phyloP scores from a whole-genome alignment of 2,797 vertebrate species.

The Poliocrania exsul region DNA sequence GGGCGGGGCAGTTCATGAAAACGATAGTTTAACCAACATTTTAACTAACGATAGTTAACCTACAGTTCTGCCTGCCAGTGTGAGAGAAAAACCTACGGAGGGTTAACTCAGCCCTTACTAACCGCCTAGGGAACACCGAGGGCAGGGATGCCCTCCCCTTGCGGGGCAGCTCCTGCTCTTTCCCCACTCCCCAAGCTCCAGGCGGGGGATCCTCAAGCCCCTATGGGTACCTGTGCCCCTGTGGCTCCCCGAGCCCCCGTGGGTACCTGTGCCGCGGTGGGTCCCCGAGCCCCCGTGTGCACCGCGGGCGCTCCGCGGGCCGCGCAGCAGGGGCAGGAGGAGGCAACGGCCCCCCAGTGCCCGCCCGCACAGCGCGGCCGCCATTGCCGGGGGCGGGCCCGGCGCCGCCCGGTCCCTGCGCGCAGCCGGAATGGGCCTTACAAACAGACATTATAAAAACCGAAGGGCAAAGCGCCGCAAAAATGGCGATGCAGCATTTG shows the following conservation, averaged over 20 bases:
- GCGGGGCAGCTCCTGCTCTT: background rate
- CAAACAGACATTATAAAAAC: background rate
- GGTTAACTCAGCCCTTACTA: accelerated
- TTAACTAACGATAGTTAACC: background rate
- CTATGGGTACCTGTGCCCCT: background rate
- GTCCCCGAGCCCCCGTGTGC: background rate
- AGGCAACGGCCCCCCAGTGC: background rate
- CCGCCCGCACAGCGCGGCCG: background rate
- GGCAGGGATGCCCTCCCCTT: accelerated
- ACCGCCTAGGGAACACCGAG: accelerated
- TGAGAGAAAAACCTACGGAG: background rate
- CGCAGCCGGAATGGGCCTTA: background rate
- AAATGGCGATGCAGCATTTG: background rate
- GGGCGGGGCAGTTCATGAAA: accelerated
- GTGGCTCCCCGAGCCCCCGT: background rate
- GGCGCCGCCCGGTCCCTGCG: accelerated
- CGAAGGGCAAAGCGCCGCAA: background rate
- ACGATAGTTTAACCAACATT: background rate
- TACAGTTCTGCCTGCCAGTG: background rate
- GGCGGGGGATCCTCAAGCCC: background rate
- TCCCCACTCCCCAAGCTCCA: accelerated
- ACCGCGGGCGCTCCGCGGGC: too few relatives aligned
- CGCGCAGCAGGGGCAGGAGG: background rate
- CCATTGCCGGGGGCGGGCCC: background rate
- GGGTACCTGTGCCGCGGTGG: too few relatives aligned